Percentiles rank a stretch among this genome's conserved stretches.
phyloP scores from a whole-genome alignment of 2,113 vertebrate genomes.

The Aspidoscelis tigris region DNA sequence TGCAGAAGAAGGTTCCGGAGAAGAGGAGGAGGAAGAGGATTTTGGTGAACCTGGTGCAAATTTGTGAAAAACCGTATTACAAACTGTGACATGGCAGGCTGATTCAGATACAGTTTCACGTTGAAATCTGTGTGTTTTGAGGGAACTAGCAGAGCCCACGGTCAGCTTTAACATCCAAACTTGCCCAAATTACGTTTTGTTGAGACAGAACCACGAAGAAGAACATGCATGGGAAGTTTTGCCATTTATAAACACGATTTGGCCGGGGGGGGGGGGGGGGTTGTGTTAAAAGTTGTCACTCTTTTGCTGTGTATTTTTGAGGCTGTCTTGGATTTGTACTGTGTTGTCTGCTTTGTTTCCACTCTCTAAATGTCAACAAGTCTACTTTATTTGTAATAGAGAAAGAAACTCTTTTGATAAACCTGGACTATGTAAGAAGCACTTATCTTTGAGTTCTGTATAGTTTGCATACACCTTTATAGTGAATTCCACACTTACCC shows the following conservation, averaged over 20 bases:
- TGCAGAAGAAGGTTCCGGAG: conserved; percentile 61
- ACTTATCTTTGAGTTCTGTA: no score
- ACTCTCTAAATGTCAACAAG: no score
- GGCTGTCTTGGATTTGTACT: neutral
- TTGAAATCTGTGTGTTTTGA: no score
- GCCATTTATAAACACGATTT: neutral
- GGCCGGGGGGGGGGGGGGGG: no score
- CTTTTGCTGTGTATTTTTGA: neutral
- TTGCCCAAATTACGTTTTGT: neutral
- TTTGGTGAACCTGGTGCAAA: conserved; percentile 21
- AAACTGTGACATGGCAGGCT: no score
- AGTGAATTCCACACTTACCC: neutral
- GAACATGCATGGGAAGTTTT: neutral
- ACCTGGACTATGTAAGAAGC: neutral
- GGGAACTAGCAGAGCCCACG: no score
- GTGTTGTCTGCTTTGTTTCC: neutral
- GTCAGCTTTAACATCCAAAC: no score
- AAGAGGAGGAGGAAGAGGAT: conserved; percentile 30
- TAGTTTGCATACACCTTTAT: no score
- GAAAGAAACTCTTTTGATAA: neutral
- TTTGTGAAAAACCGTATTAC: no score
- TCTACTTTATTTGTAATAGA: neutral
- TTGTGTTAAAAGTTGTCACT: neutral
- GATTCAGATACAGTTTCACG: no score
- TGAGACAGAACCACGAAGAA: neutral